Evolutionary conservation across 1,140 invertebrate genomes (phyloP).

Genomic region (Drosophila bocki): DNA sequence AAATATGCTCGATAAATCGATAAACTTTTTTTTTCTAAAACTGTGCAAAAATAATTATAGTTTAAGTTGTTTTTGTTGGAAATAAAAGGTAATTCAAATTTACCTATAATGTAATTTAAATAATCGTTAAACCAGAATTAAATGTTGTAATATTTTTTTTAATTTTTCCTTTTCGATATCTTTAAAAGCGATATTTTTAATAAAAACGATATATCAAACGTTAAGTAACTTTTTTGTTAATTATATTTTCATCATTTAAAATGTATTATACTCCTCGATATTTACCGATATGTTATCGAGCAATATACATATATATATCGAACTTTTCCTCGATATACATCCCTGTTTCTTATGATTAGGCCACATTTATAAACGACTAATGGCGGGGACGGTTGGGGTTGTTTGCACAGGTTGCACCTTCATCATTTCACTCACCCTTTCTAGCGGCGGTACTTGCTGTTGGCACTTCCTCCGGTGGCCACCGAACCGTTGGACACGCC

Average conservation of each 20-base stretch:
- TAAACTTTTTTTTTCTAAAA: not conserved
- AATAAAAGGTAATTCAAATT: not conserved
- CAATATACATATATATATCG: not conserved
- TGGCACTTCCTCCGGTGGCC: constrained; percentile 66
- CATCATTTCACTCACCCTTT: constrained; percentile 52
- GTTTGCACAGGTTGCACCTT: constrained; percentile 12
- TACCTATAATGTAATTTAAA: not conserved
- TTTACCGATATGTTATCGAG: not conserved
- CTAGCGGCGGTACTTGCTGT: constrained; percentile 77
- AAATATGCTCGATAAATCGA: not conserved
- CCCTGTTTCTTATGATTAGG: constrained; percentile 8
- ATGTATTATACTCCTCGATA: too few species aligned
- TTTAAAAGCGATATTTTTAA: too few species aligned
- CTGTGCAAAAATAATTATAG: too few species aligned
- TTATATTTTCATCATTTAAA: not conserved
- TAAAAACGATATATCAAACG: not conserved
- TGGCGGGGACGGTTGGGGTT: constrained; percentile 17
- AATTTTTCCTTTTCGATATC: too few species aligned
- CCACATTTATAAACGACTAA: constrained; percentile 42
- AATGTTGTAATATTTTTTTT: too few species aligned
- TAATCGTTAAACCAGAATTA: not conserved
- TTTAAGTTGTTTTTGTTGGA: not conserved
- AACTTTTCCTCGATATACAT: not conserved
- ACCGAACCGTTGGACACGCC: constrained; percentile 68
- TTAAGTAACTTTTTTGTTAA: not conserved